Evolutionary conservation across 2,888 invertebrate species (phyloP), one percentile per base, ranked within the genome.

Genomic region (Ophonus ardosiacus): DNA sequence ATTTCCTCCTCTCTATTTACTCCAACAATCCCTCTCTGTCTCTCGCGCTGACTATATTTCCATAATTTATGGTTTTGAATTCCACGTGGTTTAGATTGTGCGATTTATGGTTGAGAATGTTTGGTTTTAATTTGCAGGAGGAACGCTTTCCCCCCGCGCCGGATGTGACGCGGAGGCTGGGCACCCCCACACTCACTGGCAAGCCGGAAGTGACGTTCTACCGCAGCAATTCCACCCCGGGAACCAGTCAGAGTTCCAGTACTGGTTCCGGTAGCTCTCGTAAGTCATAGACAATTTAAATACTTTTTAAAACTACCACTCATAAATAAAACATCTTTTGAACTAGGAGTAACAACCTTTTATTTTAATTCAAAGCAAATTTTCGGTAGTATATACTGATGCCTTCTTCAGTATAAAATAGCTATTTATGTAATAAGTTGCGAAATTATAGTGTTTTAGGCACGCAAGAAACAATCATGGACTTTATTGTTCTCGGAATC

Each of bases 241-340:
- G 89, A 17, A 93, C 93, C 84, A 93, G 93, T 88, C 93, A 93
- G 89, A 94, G 94, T 88, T 93, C 93, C 86, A 93, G 93, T 86
- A 92, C 93, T 82, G 94, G 94, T 86, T 94, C 93, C 7, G 93
- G 92, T 89, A 93, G 94, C 57, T 93, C 94, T 84, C 93, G 94
- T 94, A 88, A 93, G 93, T 17, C 38, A 76, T 15, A 21, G 15
- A 21, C 10, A 18, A 63, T 81, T 17, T 43, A 31, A 18, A 61
- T 61, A 61, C 7, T 61, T 61, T 17, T 15, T 31, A 31, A 6
- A 31, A 31, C 31, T 31, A 31, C 3, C 31, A 31, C 31, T 31
- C 31, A 31, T 31, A 31, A 31, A 31, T 31, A 5, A 31, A 31
- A 31, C 31, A 31, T 31, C 31, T 31, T 31, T 31, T 31, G 31